Conservation (phyloP, 1,140 invertebrate species). For the Anoplolepis gracilipes region DNA sequence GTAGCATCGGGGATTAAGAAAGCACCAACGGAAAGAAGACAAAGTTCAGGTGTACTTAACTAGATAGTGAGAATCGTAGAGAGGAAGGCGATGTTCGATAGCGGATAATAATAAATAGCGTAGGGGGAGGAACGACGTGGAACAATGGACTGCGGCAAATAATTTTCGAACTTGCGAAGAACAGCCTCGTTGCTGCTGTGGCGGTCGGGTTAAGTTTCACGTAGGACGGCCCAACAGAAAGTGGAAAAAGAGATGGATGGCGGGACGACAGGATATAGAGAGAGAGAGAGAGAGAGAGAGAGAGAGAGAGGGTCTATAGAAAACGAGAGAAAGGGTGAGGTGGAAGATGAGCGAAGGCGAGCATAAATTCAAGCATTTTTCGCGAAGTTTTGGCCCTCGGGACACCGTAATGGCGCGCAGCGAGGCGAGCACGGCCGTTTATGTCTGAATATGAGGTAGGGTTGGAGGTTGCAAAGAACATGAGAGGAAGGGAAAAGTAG, state of each 20-base stretch:
- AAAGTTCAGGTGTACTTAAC: conserved; percentile 73
- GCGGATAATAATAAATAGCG: conserved; percentile 81
- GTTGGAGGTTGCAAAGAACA: conserved; percentile 49
- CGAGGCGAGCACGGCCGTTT: conserved; percentile 72
- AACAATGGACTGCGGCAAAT: conserved; percentile 73
- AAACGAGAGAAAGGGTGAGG: conserved; percentile 41
- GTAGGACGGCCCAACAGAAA: conserved; percentile 60
- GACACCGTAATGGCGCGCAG: conserved; percentile 76
- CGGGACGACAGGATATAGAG: not conserved
- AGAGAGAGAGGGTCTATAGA: conserved; percentile 24
- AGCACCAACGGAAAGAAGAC: conserved; percentile 68
- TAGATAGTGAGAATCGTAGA: conserved; percentile 55
- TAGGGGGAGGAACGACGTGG: conserved; percentile 55
- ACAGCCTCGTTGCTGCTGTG: conserved; percentile 29
- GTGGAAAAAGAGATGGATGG: conserved; percentile 57
- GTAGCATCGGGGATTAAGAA: conserved; percentile 22
- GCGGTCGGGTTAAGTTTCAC: conserved; percentile 70
- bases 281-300: not conserved
- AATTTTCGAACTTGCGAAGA: conserved; percentile 74
- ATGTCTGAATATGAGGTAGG: conserved; percentile 70
- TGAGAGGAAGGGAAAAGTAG: not conserved
- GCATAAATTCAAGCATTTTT: conserved; percentile 80
- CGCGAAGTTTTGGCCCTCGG: conserved; percentile 77
- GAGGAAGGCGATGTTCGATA: conserved; percentile 71
- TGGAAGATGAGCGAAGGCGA: conserved; percentile 57